Evolutionary conservation across 2,797 vertebrate species (phyloP).

Genomic region (Semaprochilodus insignis): DNA sequence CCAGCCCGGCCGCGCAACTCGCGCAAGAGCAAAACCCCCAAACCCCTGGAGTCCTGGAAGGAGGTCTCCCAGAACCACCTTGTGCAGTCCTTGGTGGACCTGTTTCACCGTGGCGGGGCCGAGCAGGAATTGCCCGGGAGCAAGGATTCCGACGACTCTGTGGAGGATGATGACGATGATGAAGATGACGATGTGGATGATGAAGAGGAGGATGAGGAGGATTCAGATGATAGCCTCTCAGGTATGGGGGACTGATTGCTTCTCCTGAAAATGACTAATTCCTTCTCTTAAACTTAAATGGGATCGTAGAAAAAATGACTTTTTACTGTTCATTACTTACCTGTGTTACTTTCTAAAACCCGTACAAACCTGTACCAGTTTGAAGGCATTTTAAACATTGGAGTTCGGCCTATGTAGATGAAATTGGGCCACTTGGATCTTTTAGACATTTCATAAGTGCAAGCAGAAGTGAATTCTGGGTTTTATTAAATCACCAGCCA

Average conservation of each 20-base stretch:
- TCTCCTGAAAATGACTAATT: no score
- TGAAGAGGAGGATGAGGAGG: conserved; percentile 91
- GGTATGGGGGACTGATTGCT: conserved; percentile 72
- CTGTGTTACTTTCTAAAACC: no score
- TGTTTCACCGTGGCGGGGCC: conserved; percentile 89
- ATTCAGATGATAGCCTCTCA: conserved; percentile 97
- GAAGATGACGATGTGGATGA: conserved; percentile 92
- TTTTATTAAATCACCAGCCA: no score
- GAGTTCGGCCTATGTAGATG: no score
- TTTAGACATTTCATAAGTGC: no score
- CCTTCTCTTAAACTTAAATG: no score
- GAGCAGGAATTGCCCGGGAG: conserved; percentile 90
- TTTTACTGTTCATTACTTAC: no score
- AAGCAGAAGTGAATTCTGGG: no score
- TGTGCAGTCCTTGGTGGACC: conserved; percentile 88
- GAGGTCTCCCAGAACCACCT: conserved; percentile 87
- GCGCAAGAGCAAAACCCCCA: conserved; percentile 89
- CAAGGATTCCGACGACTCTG: conserved; percentile 97
- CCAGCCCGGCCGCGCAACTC: conserved; percentile 83
- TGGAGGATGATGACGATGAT: conserved; percentile 94
- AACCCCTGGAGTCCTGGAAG: conserved; percentile 82
- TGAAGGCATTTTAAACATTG: no score
- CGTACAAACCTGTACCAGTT: no score
- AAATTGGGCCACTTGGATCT: no score
- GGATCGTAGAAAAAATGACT: no score